Conservation (phyloP, 2,797 vertebrate species). For the Falco biarmicus region DNA sequence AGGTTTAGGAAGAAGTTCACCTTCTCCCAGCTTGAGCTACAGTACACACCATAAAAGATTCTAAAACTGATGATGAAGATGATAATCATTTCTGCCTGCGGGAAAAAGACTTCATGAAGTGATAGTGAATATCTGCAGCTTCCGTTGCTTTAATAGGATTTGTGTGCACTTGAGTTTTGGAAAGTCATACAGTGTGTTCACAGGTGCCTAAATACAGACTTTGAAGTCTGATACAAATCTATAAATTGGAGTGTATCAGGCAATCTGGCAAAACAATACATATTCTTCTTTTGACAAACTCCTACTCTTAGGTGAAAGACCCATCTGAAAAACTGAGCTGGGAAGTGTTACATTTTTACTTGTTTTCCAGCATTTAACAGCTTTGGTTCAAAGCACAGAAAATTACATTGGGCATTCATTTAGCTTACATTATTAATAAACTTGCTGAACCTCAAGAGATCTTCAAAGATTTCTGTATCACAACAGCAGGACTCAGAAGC, state of each 20-base stretch:
- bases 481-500: neutral
- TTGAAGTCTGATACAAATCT: neutral
- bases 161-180: neutral
- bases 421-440: neutral
- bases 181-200: neutral
- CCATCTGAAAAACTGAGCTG: neutral
- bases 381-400: neutral
- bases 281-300: neutral
- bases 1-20: neutral
- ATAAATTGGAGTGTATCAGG: neutral
- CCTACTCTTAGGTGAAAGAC: neutral
- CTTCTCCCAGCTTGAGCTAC: neutral
- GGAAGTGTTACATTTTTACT: neutral
- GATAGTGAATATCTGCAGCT: neutral
- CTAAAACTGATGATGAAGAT: neutral
- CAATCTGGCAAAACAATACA: neutral
- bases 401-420: neutral
- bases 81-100: neutral
- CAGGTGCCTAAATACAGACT: neutral
- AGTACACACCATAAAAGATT: neutral
- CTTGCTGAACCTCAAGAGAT: neutral
- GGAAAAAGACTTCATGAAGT: neutral
- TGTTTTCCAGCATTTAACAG: neutral
- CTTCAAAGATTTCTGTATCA: neutral
- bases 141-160: neutral